Evolutionary conservation across 2,888 invertebrate species (phyloP), one percentile per base, ranked within the genome.

Genomic region (Xanthorhoe spadicearia): DNA sequence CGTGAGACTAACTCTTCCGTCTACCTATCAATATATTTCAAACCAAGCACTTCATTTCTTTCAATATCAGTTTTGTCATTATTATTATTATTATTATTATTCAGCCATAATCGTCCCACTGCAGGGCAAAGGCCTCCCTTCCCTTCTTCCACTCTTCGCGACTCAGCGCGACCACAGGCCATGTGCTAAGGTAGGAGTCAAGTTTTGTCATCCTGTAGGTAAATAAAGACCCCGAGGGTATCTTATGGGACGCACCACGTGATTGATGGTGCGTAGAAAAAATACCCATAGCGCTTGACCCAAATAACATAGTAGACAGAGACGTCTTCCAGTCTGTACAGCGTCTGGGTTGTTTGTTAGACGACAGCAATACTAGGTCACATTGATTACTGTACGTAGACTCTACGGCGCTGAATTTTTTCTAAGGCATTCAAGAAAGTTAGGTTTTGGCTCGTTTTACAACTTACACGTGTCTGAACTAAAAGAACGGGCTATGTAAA

Each of bases 271-370:
- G 19, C 23, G 58, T 18, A 51, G 51, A 59, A 65, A 49, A 52
- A 58, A 65, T 71, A 74, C 73, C 17, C 49, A 75, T 74, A 75
- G 63, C 58, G 64, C 63, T 69, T 69, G 70, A 69, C 72, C 69
- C 53, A 60, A 66, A 68, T 71, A 63, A 51, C 51, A 53, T 32
- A 32, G 6, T 15, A 55, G 38, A 59, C 48, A 38, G 48, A 55
- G 54, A 53, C 15, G 17, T 60, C 59, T 60, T 58, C 17, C 2
- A 46, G 61, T 62, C 55, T 62, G 51, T 54, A 62, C 64, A 32
- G 32, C 48, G 32, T 43, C 52, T 59, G 19, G 17, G 23, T 49
- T 43, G 23, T 51, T 62, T 55, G 49, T 23, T 50, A 50, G 17
- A 50, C 43, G 57, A 46, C 32, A 53, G 53, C 35, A 2, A 53